A percentile compares a stretch with the other conserved stretches of the same genome.
These are phyloP conservation scores for Apomyelois bistriatella DNA, from an alignment of 2,888 invertebrate species.

Conservation along the genomic window DNA sequence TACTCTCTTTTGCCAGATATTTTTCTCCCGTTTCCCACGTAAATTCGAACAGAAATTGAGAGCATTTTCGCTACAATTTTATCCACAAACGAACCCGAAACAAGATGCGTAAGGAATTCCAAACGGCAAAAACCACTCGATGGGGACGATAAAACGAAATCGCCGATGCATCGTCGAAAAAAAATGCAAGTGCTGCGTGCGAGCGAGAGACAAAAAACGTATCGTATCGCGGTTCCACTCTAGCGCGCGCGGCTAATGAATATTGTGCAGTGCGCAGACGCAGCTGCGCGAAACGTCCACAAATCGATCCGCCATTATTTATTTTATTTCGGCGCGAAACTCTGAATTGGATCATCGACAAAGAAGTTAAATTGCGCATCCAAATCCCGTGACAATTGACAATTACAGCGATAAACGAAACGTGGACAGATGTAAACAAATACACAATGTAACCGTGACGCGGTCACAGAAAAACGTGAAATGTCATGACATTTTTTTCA, in stretches of 20 bases:
- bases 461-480: neutral
- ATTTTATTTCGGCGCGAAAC: conserved; percentile 76
- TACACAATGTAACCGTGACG: conserved; percentile 36
- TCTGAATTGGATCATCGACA: conserved; percentile 74
- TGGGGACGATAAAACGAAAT: conserved; percentile 76
- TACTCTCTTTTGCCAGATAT: neutral
- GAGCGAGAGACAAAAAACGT: conserved; percentile 74
- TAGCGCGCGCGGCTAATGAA: conserved; percentile 72
- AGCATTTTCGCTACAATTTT: conserved; percentile 30
- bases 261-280: conserved; percentile 60
- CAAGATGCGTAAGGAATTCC: conserved; percentile 71
- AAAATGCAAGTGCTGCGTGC: conserved; percentile 73
- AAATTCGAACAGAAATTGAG: conserved; percentile 26
- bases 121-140: conserved; percentile 73
- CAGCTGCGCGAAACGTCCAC: conserved; percentile 60
- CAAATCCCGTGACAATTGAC: conserved; percentile 73
- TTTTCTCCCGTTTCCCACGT: conserved; percentile 25
- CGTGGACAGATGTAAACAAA: conserved; percentile 75
- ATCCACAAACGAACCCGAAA: conserved; percentile 55
- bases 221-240: conserved; percentile 76
- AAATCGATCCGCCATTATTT: conserved; percentile 71
- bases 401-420: conserved; percentile 59
- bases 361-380: conserved; percentile 77
- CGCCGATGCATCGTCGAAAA: conserved; percentile 74
- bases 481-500: conserved; percentile 4